Percentiles rank a stretch among this genome's conserved stretches.
phyloP scores from a whole-genome alignment of 2,113 vertebrate genomes.

The Miniopterus natalensis region DNA sequence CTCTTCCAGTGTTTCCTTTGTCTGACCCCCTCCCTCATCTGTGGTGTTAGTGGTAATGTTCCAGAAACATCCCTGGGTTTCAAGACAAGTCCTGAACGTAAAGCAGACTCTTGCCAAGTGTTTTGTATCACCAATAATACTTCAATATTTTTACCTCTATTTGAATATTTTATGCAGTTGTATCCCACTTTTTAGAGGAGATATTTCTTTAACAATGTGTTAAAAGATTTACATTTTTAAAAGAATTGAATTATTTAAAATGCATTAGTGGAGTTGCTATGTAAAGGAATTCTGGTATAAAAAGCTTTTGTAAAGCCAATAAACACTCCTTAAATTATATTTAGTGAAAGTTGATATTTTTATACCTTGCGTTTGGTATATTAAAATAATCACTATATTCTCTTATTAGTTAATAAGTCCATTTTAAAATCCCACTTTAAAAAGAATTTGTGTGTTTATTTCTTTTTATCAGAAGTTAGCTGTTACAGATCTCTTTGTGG shows the following conservation, averaged over 20 bases:
- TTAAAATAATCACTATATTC: background rate
- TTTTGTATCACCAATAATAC: constrained; percentile 42
- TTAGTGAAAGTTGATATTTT: constrained; percentile 47
- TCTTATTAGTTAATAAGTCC: constrained; percentile 3
- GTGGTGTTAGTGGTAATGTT: background rate
- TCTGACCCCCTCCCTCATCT: background rate
- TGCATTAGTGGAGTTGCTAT: background rate
- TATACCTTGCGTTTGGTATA: background rate
- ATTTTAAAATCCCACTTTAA: constrained; percentile 36
- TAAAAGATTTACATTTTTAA: constrained; percentile 55
- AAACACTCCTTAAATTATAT: constrained; percentile 21
- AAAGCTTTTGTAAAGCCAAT: constrained; percentile 27
- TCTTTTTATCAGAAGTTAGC: constrained; percentile 49
- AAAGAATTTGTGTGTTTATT: constrained; percentile 9
- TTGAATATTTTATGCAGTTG: constrained; percentile 23
- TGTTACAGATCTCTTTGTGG: background rate
- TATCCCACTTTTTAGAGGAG: background rate
- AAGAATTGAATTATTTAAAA: constrained; percentile 30
- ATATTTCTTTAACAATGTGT: constrained; percentile 10
- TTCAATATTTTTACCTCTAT: constrained; percentile 23
- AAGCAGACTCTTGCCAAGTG: constrained; percentile 18
- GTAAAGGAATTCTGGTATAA: constrained; percentile 51
- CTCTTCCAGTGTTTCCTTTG: background rate
- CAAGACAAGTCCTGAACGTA: background rate
- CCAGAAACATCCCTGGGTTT: background rate